These are phyloP conservation scores for Steinernema feltiae DNA, from an alignment of 1,140 invertebrate species.

Conservation along the genomic window DNA sequence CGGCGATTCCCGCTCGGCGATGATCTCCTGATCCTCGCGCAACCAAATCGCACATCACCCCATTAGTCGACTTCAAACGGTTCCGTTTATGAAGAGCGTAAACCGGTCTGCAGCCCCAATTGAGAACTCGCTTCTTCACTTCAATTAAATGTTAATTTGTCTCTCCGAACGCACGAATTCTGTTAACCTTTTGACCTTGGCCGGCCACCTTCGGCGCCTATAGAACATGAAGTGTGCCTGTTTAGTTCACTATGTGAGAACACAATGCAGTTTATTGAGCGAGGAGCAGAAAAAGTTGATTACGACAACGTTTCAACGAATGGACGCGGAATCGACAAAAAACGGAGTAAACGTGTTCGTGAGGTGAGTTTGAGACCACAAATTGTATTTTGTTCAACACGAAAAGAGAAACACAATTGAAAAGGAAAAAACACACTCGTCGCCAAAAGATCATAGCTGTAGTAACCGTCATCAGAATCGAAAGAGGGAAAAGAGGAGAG, in stretches of 20 bases:
- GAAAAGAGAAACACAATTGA: neutral
- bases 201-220: neutral
- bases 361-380: conserved; percentile 12
- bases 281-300: neutral
- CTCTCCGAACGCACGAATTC: too few species aligned
- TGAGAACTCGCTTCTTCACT: too few species aligned
- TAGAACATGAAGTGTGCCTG: neutral
- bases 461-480: neutral
- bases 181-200: too few species aligned
- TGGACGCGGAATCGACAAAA: neutral
- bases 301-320: neutral
- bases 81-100: too few species aligned
- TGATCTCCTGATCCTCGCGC: too few species aligned
- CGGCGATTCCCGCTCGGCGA: too few species aligned
- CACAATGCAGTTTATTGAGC: neutral
- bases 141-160: too few species aligned
- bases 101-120: too few species aligned
- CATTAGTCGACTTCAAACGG: too few species aligned
- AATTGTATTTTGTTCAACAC: neutral
- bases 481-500: neutral
- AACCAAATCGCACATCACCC: too few species aligned
- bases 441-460: neutral
- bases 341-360: conserved; percentile 5
- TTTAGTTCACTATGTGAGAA: neutral
- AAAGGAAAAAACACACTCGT: neutral